These are phyloP conservation scores for Caenorhabditis auriculariae DNA, from an alignment of 2,888 invertebrate species.

Conservation along the genomic window DNA sequence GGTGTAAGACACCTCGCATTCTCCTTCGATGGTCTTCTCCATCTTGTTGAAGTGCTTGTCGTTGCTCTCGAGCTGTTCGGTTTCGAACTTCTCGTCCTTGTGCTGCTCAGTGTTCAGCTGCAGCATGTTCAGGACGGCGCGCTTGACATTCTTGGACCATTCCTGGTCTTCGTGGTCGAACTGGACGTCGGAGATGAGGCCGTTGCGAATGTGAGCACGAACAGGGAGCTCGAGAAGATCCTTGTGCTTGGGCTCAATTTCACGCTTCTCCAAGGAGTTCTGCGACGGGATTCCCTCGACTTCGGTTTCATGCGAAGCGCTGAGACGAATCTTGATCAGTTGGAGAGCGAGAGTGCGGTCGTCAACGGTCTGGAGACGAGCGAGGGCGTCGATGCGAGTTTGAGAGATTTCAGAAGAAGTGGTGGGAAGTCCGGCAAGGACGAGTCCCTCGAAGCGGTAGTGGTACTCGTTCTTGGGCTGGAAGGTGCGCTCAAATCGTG, in stretches of 20 bases:
- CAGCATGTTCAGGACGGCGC: slow-evolving; percentile 54
- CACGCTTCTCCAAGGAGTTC: slow-evolving; percentile 35
- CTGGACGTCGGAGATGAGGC: slow-evolving; percentile 41
- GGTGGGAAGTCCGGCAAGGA: slow-evolving; percentile 33
- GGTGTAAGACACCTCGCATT: slow-evolving; percentile 49
- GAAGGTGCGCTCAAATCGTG: slow-evolving; percentile 16
- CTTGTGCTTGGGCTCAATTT: slow-evolving; percentile 23
- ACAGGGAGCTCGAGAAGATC: slow-evolving; percentile 37
- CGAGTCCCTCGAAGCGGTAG: slow-evolving; percentile 28
- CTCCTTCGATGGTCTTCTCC: slow-evolving; percentile 54
- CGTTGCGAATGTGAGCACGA: slow-evolving; percentile 24
- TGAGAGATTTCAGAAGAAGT: slow-evolving; percentile 20
- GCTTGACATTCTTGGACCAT: slow-evolving; percentile 60
- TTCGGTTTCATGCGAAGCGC: slow-evolving; percentile 14
- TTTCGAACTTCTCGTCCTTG: slow-evolving; percentile 8
- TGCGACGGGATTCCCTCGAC: slow-evolving; percentile 9
- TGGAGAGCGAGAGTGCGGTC: slow-evolving; percentile 24
- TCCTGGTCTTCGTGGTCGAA: slow-evolving; percentile 43
- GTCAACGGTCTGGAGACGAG: slow-evolving; percentile 24
- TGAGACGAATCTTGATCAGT: slow-evolving; percentile 14
- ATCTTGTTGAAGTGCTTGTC: slow-evolving; percentile 20
- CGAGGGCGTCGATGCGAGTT: slow-evolving; percentile 26
- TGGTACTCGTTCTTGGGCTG: slow-evolving; percentile 22
- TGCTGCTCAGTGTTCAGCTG: slow-evolving; percentile 32
- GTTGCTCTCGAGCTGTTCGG: slow-evolving; percentile 1